A percentile compares a stretch with the other conserved stretches of the same genome.
Conservation (phyloP, 2,797 vertebrate genomes). For the Sebastes minor region DNA sequence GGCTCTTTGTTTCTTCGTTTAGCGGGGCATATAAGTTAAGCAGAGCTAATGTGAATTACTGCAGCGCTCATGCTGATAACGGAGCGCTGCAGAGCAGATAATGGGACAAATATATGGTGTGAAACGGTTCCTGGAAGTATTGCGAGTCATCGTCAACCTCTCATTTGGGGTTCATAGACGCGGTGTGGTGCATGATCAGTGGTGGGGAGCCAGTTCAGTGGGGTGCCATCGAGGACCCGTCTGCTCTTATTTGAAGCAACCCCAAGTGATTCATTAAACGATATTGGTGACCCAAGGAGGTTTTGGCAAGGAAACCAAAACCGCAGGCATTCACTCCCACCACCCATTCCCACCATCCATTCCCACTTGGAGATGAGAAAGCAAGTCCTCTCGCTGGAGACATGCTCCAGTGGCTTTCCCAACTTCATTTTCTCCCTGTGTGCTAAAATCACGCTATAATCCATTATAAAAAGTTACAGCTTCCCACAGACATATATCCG, state of each 20-base stretch:
- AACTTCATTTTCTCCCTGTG: constrained; percentile 45
- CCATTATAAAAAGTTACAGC: constrained; percentile 20
- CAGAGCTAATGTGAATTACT: constrained; percentile 15
- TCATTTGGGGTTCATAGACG: constrained; percentile 60
- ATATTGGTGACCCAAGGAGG: constrained; percentile 65
- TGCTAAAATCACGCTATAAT: constrained; percentile 35
- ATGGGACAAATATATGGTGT: constrained; percentile 24
- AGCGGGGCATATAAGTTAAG: constrained; percentile 12
- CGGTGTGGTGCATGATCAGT: constrained; percentile 47
- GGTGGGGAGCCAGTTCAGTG: constrained; percentile 56
- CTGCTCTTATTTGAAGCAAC: constrained; percentile 61
- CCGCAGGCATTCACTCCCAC: constrained; percentile 57
- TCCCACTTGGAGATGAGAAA: constrained; percentile 59
- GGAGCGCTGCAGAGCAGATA: constrained; percentile 23
- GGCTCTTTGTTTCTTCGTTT: constrained; percentile 34
- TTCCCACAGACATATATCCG: constrained; percentile 39
- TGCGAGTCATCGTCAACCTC: constrained; percentile 32
- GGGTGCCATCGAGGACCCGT: constrained; percentile 60
- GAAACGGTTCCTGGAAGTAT: constrained; percentile 32
- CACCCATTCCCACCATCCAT: constrained; percentile 37
- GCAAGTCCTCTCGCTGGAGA: constrained; percentile 30
- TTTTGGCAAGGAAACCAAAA: constrained; percentile 66
- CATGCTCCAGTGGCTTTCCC: constrained; percentile 51
- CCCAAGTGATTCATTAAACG: constrained; percentile 71
- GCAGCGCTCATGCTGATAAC: constrained; percentile 15